These are phyloP conservation scores for Anabas testudineus DNA, from an alignment of 2,797 vertebrate species.

Conservation along the genomic window DNA sequence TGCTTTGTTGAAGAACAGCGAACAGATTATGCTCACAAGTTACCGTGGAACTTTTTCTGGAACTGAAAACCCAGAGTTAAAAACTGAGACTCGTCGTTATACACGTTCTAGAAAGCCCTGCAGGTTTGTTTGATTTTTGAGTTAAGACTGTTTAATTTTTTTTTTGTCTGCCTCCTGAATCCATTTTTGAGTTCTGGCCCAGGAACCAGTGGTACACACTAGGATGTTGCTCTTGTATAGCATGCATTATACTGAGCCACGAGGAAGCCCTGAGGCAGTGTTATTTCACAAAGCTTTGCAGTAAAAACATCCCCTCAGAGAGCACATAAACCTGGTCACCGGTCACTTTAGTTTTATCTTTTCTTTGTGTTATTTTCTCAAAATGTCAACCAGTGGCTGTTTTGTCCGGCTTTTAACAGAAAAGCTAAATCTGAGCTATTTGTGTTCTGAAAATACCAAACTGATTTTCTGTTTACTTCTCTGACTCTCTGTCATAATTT, in stretches of 20 bases:
- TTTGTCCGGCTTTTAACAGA: background rate
- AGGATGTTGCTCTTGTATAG: slow-evolving; percentile 9
- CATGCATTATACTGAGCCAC: slow-evolving; percentile 16
- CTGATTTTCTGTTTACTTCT: background rate
- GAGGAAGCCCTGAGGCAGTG: slow-evolving; percentile 37
- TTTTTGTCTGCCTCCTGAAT: slow-evolving; percentile 24
- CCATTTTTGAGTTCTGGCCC: slow-evolving; percentile 1
- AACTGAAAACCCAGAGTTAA: too few species aligned
- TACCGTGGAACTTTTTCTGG: too few species aligned
- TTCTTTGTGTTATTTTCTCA: slow-evolving; percentile 32
- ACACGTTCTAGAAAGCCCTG: background rate
- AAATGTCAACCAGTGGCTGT: slow-evolving; percentile 36
- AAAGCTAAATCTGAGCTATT: slow-evolving; percentile 16
- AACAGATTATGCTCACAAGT: too few species aligned
- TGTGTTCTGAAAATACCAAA: slow-evolving; percentile 9
- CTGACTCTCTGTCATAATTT: background rate
- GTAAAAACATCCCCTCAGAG: slow-evolving; percentile 15
- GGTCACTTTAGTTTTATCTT: slow-evolving; percentile 44
- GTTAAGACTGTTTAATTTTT: slow-evolving; percentile 17
- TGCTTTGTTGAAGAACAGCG: too few species aligned
- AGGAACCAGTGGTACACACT: slow-evolving; percentile 12
- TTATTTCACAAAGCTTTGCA: slow-evolving; percentile 5
- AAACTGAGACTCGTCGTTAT: too few species aligned
- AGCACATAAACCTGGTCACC: slow-evolving; percentile 14
- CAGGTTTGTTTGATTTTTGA: slow-evolving; percentile 8